Conservation (phyloP, 1,140 invertebrate genomes). For the Nephotettix cincticeps region DNA sequence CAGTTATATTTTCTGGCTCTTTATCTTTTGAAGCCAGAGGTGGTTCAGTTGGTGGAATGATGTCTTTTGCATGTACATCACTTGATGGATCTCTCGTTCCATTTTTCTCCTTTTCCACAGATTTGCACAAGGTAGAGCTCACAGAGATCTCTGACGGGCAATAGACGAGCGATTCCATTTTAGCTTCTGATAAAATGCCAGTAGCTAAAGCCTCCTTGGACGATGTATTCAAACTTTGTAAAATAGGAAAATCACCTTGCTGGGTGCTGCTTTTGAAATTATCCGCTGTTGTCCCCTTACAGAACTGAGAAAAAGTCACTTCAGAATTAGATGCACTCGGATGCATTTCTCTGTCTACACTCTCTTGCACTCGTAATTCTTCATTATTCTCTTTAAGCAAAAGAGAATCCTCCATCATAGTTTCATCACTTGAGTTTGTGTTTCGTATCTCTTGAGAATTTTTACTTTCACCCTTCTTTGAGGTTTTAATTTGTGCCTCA, state of each 20-base stretch:
- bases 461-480: too few relatives aligned
- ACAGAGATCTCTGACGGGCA: neutral
- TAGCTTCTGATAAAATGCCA: neutral
- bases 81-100: too few relatives aligned
- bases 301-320: neutral
- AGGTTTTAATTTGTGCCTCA: too few relatives aligned
- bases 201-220: neutral
- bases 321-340: too few relatives aligned
- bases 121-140: neutral
- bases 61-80: too few relatives aligned
- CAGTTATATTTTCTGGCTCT: too few relatives aligned
- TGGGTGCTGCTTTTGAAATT: neutral
- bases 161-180: neutral
- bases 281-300: neutral
- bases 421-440: neutral
- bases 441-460: too few relatives aligned
- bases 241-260: neutral
- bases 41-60: too few relatives aligned
- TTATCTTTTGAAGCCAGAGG: too few relatives aligned
- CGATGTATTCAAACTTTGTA: neutral
- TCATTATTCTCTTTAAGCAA: neutral
- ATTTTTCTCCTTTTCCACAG: too few relatives aligned
- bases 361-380: too few relatives aligned
- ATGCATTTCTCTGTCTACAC: too few relatives aligned
- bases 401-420: neutral